Evolutionary conservation across 2,888 invertebrate species (phyloP), one percentile per base, ranked within the genome.

Genomic region (Polyommatus iphigenia): DNA sequence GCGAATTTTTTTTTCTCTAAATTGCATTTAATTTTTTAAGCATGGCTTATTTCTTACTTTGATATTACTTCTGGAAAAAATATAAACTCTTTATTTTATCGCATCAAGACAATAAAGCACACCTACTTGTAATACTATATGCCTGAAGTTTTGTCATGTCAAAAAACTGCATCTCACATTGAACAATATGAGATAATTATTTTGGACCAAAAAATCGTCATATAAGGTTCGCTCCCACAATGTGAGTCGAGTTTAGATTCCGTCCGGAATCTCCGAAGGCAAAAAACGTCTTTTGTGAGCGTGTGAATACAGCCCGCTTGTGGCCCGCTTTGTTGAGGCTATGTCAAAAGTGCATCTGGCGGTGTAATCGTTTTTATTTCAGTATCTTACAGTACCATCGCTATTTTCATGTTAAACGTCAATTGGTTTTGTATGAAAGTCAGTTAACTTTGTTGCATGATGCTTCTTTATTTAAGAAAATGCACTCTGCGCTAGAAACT

Each of bases 271-370:
- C 86, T 85, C 82, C 80, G 80, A 80, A 81, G 81, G 85, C 85
- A 90, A 89, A 92, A 92, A 92, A 89, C 83, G 81, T 83, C 87
- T 88, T 89, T 91, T 90, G 90, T 80, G 85, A 88, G 85, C 92
- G 93, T 92, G 92, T 91, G 93, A 93, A 92, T 89, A 87, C 85
- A 87, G 82, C 79, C 83, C 79, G 81, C 86, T 90, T 89, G 87
- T 84, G 87, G 82, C 79, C 83, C 79, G 81, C 86, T 90, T 91
- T 90, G 90, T 90, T 86, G 85, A 83, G 79, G 78, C 81, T 86
- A 86, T 86, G 86, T 89, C 87, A 89, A 86, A 85, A 89, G 87
- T 88, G 89, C 91, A 91, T 92, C 89, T 91, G 91, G 88, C 87
- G 81, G 84, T 46, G 75, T 29, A 83, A 86, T 86, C 85, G 87